Conservation (phyloP, 2,113 vertebrate species). For the Sprattus sprattus region DNA sequence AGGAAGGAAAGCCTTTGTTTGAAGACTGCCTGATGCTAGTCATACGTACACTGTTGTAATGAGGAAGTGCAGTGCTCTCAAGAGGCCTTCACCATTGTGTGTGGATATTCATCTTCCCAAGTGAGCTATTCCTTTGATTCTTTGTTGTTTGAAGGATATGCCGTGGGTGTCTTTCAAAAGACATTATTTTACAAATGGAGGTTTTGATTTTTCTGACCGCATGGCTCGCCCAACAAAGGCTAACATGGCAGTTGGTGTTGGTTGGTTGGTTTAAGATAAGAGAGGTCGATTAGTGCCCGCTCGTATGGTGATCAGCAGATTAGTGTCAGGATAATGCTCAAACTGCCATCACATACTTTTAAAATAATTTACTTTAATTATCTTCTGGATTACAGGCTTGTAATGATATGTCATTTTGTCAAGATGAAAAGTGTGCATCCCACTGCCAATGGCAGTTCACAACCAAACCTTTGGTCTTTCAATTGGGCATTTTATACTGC, state of each 20-base stretch:
- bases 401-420: neutral
- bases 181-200: neutral
- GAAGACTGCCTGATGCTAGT: neutral
- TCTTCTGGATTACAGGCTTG: neutral
- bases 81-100: neutral
- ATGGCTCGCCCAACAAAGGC: neutral
- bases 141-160: neutral
- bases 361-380: neutral
- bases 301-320: neutral
- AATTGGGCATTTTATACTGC: too few species aligned
- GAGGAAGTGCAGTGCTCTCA: neutral
- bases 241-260: neutral
- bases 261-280: neutral
- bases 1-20: neutral
- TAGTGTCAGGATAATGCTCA: neutral
- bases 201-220: neutral
- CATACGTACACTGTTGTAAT: neutral
- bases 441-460: neutral
- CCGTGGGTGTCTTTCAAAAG: neutral
- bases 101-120: neutral
- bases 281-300: neutral
- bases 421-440: neutral
- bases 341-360: neutral
- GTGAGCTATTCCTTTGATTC: neutral
- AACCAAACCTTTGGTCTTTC: neutral